A percentile compares a stretch with the other conserved stretches of the same genome.
These are phyloP conservation scores for Osmerus mordax DNA, from an alignment of 2,113 vertebrate species.

Conservation along the genomic window DNA sequence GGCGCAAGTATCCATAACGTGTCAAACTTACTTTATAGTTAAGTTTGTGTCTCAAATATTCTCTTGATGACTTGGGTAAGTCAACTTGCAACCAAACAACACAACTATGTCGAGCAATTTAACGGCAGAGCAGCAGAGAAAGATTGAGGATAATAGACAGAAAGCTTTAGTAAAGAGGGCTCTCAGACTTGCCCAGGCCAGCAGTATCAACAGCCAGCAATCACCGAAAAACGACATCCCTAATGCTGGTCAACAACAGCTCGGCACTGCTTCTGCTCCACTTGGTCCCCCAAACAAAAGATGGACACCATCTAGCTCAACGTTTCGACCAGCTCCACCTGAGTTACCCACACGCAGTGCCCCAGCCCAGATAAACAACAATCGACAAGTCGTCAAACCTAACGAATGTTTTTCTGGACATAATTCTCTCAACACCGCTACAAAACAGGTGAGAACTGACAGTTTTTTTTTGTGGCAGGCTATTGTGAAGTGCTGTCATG, in stretches of 20 bases:
- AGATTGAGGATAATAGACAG: slow-evolving; percentile 88
- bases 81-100: neutral
- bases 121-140: slow-evolving; percentile 84
- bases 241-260: slow-evolving; percentile 6
- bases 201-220: slow-evolving; percentile 30
- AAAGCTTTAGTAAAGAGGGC: slow-evolving; percentile 88
- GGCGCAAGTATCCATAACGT: neutral
- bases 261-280: neutral
- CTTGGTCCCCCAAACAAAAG: slow-evolving; percentile 4
- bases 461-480: neutral
- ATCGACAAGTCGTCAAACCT: neutral
- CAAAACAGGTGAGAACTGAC: slow-evolving; percentile 40
- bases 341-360: slow-evolving; percentile 22
- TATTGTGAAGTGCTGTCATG: neutral
- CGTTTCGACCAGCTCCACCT: slow-evolving; percentile 4
- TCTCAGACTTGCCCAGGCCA: slow-evolving; percentile 71
- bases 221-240: neutral
- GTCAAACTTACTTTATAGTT: neutral
- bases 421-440: slow-evolving; percentile 4
- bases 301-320: neutral
- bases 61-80: too few species aligned
- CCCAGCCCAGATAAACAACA: neutral
- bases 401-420: slow-evolving; percentile 15
- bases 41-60: too few species aligned
- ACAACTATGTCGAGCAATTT: slow-evolving; percentile 79